Conservation (phyloP, 2,113 vertebrate genomes). For the Tachysurus vachellii region DNA sequence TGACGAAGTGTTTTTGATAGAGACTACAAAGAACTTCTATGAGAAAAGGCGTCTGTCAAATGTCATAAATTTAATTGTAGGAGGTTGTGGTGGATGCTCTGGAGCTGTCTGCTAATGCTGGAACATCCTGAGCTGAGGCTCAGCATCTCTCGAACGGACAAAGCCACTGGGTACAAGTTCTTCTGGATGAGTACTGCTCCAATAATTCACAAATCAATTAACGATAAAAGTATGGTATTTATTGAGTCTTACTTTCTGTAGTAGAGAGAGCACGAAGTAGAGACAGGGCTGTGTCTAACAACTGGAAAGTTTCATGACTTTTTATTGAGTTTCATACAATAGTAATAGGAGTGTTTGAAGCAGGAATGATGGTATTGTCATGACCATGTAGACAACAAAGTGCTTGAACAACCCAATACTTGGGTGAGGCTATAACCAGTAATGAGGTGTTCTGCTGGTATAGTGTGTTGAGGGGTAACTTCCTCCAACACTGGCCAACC, state of each 20-base stretch:
- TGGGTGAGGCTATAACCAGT: not conserved
- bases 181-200: not conserved
- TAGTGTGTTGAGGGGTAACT: not conserved
- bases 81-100: not conserved
- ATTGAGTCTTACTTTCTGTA: not conserved
- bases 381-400: not conserved
- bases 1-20: not conserved
- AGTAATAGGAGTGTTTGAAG: not conserved
- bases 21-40: not conserved
- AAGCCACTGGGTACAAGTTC: not conserved
- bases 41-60: not conserved
- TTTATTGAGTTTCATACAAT: not conserved
- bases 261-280: not conserved
- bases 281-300: not conserved
- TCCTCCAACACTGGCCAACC: not conserved
- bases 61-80: not conserved
- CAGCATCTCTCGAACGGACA: not conserved
- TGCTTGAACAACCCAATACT: not conserved
- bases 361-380: not conserved
- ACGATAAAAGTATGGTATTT: not conserved
- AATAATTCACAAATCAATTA: not conserved
- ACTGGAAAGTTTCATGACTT: not conserved
- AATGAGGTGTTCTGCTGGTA: not conserved
- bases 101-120: not conserved
- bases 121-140: not conserved